Conservation (phyloP, 2,113 vertebrate species). For the Neodontobutis hainanensis region DNA sequence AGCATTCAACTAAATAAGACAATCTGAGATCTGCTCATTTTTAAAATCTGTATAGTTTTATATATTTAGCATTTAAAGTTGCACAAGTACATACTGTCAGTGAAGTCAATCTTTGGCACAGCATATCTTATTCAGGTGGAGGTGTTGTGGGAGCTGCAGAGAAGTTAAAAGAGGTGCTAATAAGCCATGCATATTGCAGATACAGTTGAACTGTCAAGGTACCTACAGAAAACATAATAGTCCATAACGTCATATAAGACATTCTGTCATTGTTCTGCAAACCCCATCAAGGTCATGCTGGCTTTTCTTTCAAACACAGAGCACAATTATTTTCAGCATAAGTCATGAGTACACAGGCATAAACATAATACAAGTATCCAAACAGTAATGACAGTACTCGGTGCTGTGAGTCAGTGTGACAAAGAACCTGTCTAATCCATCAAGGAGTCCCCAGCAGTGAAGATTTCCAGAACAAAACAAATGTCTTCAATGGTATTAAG, state of each 20-base stretch:
- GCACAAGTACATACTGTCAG: too few species aligned
- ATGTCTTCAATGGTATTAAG: conserved; percentile 16
- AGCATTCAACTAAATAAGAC: too few species aligned
- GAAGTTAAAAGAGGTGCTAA: too few species aligned
- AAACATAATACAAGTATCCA: conserved; percentile 6
- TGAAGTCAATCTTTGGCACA: too few species aligned
- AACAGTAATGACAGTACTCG: neutral
- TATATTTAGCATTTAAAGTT: too few species aligned
- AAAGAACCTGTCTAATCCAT: conserved; percentile 41
- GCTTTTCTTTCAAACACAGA: neutral
- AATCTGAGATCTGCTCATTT: too few species aligned
- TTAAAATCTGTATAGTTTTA: too few species aligned
- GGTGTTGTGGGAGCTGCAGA: too few species aligned
- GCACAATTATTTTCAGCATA: neutral
- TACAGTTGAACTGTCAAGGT: too few species aligned
- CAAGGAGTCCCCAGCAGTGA: conserved; percentile 6
- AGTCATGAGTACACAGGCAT: neutral
- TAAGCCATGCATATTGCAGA: too few species aligned
- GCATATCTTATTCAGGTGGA: too few species aligned
- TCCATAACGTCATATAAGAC: neutral
- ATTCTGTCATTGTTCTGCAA: neutral
- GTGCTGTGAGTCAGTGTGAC: conserved; percentile 5
- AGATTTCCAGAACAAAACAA: conserved; percentile 52
- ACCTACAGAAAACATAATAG: too few species aligned
- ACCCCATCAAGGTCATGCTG: neutral